These are phyloP conservation scores for Halichoeres trimaculatus DNA, from an alignment of 2,113 vertebrate genomes.

Conservation along the genomic window DNA sequence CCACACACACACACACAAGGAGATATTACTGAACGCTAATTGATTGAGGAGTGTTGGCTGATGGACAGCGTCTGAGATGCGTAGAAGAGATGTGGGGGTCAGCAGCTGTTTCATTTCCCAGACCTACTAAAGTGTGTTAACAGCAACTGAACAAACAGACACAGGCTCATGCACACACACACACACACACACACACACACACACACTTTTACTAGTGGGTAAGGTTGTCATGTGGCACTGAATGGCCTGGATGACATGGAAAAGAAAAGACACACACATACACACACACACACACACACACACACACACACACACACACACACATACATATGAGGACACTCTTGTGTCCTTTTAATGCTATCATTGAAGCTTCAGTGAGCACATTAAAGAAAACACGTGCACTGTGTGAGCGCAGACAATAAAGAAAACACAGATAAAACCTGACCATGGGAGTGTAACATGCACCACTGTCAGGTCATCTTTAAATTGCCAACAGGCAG, in stretches of 20 bases:
- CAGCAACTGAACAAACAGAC: constrained; percentile 41
- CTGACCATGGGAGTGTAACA: constrained; percentile 58
- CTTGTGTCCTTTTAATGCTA: constrained; percentile 17
- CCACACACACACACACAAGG: constrained; percentile 19
- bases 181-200: constrained; percentile 25
- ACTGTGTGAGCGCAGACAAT: not conserved
- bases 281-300: constrained; percentile 6
- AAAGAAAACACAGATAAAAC: constrained; percentile 16
- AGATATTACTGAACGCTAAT: constrained; percentile 77
- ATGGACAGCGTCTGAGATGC: constrained; percentile 70
- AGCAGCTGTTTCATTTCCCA: constrained; percentile 84
- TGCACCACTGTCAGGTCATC: constrained; percentile 58
- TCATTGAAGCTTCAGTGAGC: constrained; percentile 47
- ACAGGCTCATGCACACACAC: no score
- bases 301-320: no score
- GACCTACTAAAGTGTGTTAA: constrained; percentile 64
- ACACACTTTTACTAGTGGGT: constrained; percentile 19
- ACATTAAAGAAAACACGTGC: constrained; percentile 22
- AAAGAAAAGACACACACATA: constrained; percentile 17
- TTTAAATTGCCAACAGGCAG: constrained; percentile 17
- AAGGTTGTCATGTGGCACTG: constrained; percentile 38
- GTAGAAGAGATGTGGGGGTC: constrained; percentile 45
- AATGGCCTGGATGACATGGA: constrained; percentile 40
- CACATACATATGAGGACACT: no score
- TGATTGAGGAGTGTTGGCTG: constrained; percentile 80